Evolutionary conservation across 1,140 invertebrate genomes (phyloP), one percentile per base, ranked within the genome.

Genomic region (Piezodorus guildinii): DNA sequence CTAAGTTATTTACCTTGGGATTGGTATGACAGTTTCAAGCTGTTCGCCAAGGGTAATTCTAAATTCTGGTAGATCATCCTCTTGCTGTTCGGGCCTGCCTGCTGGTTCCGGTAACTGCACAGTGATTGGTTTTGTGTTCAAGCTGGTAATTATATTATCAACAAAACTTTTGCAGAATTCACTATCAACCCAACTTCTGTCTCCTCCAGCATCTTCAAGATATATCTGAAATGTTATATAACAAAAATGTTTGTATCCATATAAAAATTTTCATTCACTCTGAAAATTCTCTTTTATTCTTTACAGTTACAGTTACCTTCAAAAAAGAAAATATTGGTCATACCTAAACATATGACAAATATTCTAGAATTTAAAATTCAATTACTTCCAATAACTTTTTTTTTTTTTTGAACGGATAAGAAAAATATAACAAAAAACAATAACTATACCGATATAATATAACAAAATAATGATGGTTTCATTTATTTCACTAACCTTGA

Each of bases 171-270:
- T 88, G 74, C 93, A 96, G 73, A 93, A 88, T 12, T 91, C 83
- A 69, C 88, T 85, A 72, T 97, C 94, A 9, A 96, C 89, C 93
- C 94, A 98, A 62, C 89, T 80, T 60, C 94, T 76, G 70, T 98
- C 94, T 59, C 90, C 90, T 0, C 94, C 74, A 4, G 93, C 90
- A 78, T 98, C 95, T 72, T 98, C 94, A 62, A 97, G 84, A 73
- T 93, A 98, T 0, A 92, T 79, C 84, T 93, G 69, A 8, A 81
- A 75, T 30, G 27, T 30, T 4, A 30, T 30, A 30, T 30, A 30
- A 30, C 8, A 30, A 30, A 30, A 71, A 64, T 63, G 27, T 30
- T 30, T 8, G 3, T 4, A 30, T 4, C 27, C 27, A 30, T 30
- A 30, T 4, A 30, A 30, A 30, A 30, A 30, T 30, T 8, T 30